Evolutionary conservation across 2,797 vertebrate species (phyloP), one percentile per base, ranked within the genome.

Genomic region (Tenualosa ilisha): DNA sequence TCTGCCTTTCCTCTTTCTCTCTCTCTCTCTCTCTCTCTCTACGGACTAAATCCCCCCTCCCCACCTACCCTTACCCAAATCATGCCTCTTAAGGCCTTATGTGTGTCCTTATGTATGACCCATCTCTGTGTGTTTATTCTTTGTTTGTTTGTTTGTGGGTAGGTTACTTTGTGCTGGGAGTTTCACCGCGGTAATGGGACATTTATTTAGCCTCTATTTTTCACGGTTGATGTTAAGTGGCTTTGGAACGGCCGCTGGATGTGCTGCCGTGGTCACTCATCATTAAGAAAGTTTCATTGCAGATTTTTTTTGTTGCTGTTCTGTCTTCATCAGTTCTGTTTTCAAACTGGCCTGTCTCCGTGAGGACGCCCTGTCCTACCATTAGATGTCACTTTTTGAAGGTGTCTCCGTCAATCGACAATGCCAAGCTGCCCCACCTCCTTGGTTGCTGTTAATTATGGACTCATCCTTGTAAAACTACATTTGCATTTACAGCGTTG

Each of bases 171-270:
- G 7, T 79, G 72, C 72, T 46, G 37, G 37, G 46, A 46, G 17
- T 46, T 79, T 79, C 20, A 79, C 22, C 8, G 6, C 40, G 7
- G 40, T 22, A 79, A 79, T 46, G 40, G 17, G 72, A 72, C 13
- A 72, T 26, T 75, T 82, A 85, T 81, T 63, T 22, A 46, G 5
- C 50, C 43, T 82, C 26, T 82, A 75, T 61, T 86, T 65, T 72
- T 82, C 79, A 53, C 22, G 9, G 72, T 79, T 22, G 37, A 1
- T 46, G 6, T 22, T 43, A 43, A 24, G 72, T 79, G 40, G 37
- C 37, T 79, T 43, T 43, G 13, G 17, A 40, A 37, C 40, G 22
- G 6, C 4, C 37, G 2, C 6, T 79, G 37, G 8, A 79, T 46
- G 40, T 43, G 37, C 1, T 75, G 40, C 37, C 37, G 7, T 37